phyloP scores from a whole-genome alignment of 2,888 invertebrate species.

The Agonum fuliginosum region DNA sequence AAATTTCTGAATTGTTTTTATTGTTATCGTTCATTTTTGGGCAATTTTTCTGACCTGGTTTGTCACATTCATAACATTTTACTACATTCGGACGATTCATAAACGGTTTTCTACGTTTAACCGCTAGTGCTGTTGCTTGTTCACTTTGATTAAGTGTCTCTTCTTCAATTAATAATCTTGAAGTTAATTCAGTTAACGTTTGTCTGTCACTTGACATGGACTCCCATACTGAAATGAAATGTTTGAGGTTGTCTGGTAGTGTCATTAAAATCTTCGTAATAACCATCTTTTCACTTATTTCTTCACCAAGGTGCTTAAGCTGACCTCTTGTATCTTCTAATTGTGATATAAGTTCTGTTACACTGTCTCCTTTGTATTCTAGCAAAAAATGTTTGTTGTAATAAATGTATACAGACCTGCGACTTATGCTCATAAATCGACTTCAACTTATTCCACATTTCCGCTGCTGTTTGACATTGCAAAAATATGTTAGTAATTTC shows the following conservation, averaged over 20 bases:
- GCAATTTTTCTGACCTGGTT: neutral
- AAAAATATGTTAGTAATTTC: conserved; percentile 25
- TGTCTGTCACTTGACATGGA: conserved; percentile 61
- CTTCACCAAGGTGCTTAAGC: too few relatives aligned
- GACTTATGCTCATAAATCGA: conserved; percentile 67
- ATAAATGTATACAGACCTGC: conserved; percentile 66
- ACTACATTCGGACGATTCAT: too few relatives aligned
- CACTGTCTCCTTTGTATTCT: neutral
- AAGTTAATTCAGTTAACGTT: conserved; percentile 62
- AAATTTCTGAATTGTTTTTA: too few relatives aligned
- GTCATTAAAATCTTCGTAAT: too few relatives aligned
- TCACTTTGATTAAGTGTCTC: too few relatives aligned
- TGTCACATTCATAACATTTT: neutral
- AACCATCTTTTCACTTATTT: too few relatives aligned
- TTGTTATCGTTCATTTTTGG: neutral
- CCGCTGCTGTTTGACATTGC: too few relatives aligned
- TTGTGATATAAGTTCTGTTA: too few relatives aligned
- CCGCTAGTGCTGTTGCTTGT: too few relatives aligned
- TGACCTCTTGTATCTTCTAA: too few relatives aligned
- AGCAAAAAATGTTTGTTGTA: conserved; percentile 67
- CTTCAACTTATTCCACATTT: conserved; percentile 66
- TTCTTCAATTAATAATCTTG: conserved; percentile 61
- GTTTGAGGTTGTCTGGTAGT: conserved; percentile 53
- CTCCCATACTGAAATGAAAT: conserved; percentile 67
- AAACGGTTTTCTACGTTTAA: too few relatives aligned